These are phyloP conservation scores for Lateolabrax maculatus DNA, from an alignment of 2,797 vertebrate genomes.

Conservation along the genomic window DNA sequence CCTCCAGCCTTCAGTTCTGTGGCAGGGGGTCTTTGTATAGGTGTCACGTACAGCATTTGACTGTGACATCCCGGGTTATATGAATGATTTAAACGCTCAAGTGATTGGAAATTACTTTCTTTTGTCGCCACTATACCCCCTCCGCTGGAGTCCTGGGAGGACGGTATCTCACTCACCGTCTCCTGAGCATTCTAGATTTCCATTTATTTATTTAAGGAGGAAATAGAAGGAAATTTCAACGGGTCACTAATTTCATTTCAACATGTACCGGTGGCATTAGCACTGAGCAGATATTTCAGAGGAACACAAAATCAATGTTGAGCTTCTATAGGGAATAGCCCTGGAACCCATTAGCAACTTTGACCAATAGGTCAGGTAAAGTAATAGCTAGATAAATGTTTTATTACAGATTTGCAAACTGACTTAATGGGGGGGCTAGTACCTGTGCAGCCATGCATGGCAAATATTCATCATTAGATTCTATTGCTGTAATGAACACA, in stretches of 20 bases:
- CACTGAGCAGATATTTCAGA: constrained; percentile 88
- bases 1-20: constrained; percentile 35
- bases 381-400: constrained; percentile 97
- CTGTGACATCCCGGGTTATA: constrained; percentile 67
- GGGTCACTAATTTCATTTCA: constrained; percentile 90
- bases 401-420: constrained; percentile 93
- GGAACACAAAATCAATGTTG: constrained; percentile 88
- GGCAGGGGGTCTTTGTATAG: constrained; percentile 69
- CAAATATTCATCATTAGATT: constrained; percentile 83
- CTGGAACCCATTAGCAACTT: constrained; percentile 92
- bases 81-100: constrained; percentile 81
- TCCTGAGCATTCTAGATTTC: constrained; percentile 79
- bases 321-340: constrained; percentile 88
- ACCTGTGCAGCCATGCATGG: constrained; percentile 82
- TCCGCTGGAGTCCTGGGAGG: constrained; percentile 57
- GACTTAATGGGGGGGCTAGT: constrained; percentile 89
- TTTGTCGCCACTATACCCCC: constrained; percentile 61
- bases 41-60: constrained; percentile 76
- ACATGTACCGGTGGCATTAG: constrained; percentile 85
- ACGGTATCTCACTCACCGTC: constrained; percentile 73
- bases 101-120: constrained; percentile 79
- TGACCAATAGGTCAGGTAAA: constrained; percentile 94
- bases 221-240: constrained; percentile 86
- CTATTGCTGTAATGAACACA: constrained; percentile 78
- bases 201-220: constrained; percentile 87